Base-by-base conservation (phyloP, 2,888 invertebrate genomes). In the Syrphus vitripennis region DNA sequence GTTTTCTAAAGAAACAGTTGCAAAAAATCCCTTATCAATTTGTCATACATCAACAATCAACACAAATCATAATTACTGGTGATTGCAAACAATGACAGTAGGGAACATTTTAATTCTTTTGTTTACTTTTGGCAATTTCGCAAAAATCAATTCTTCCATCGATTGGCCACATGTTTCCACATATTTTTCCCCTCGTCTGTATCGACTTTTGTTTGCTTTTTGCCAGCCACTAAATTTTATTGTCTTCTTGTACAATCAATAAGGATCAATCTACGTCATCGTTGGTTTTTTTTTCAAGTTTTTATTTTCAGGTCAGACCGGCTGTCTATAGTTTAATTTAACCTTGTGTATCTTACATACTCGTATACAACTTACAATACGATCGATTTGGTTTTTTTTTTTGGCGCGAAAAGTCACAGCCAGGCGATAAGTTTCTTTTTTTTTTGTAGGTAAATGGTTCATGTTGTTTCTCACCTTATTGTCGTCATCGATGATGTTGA, bases 201-300 rank as follows among this genome's bases (percentile, higher is more conserved):
- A 24, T 61, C n/a, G n/a, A n/a, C 50, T 61, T 69, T 75, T 69
- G 57, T 80, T 75, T 80, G 50, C n/a, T 65, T 42, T 65, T 10
- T 40, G 7, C 2, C 0, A 12, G 24, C 50, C 29, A 57, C 29
- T 31, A 19, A 67, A 67, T 59, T 67, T 67, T 31, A 74, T 34
- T 65, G 31, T 79, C 55, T 21, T 45, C 50, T 42, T 34, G n/a
- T n/a, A 34, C 50, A 26, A 80, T 75, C 75, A 67, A 72, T 29
- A 67, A 69, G 65, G 59, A 75, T 67, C 74, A 55, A 24, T 72
- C 61, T 69, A 19, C 57, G n/a, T n/a, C n/a, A n/a, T n/a, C 3
- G 12, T 19, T 12, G 34, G 3, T 57, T 29, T 29, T n/a, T 53
- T 53, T 24, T 24, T 55, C 26, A 45, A 26, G 1, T 63, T n/a